Evolutionary conservation across 2,797 vertebrate species (phyloP), one percentile per base, ranked within the genome.

Genomic region (Pristis pectinata): DNA sequence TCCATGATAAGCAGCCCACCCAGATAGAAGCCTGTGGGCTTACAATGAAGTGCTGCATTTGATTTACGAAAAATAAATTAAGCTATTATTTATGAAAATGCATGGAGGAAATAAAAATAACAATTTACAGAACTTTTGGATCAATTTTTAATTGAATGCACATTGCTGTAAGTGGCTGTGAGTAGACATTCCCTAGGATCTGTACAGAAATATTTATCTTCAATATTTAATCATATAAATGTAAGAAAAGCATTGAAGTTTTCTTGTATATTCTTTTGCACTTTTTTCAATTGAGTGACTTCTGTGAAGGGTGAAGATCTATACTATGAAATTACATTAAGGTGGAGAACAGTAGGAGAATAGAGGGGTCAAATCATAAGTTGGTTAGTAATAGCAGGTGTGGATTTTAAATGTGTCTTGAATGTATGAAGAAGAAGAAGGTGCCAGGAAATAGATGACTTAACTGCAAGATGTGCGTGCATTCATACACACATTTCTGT

Each of bases 1-100:
- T 93, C 92, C 92, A 70, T 27, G 49, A 70, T 70, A 94, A 94
- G 19, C 92, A 94, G 92, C 70, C 92, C 92, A 76, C 70, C 92
- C 92, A 94, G 67, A 53, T 72, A 94, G 92, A 76, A 74, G 44
- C 67, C 70, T 44, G 53, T 74, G 92, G 67, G 44, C 67, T 94
- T 74, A 74, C 92, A 53, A 8, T 53, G 44, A 72, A 74, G 41
- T 74, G 44, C 92, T 94, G 92, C 13, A n/a, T 74, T 76, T 94
- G 67, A 94, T 94, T 94, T 94, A 76, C 70, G 56, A 94, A 74
- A 74, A 44, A 94, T 49, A 74, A 72, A 94, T 74, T 94, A 49
- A 94, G 70, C 41, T 44, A 94, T 74, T 94, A 94, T 74, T 94
- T 94, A 94, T 53, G 76, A 74, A 49, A 49, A 53, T 34, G 70